A percentile compares a stretch with the other conserved stretches of the same genome.
These are phyloP conservation scores for Pelochelys cantorii DNA, from an alignment of 2,797 vertebrate species.

Conservation along the genomic window DNA sequence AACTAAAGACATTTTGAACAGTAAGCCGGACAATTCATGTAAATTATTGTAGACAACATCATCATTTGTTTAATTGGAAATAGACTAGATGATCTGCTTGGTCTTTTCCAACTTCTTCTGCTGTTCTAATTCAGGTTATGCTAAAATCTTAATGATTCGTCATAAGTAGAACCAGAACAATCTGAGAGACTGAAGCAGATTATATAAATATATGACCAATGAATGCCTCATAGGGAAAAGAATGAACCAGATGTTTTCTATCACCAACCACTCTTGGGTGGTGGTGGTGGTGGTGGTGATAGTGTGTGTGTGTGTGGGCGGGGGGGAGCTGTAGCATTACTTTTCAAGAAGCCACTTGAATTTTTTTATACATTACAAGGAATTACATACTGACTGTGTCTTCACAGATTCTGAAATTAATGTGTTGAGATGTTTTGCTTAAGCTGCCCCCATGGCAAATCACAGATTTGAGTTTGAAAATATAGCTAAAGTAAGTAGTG, in stretches of 20 bases:
- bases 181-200: constrained; percentile 2
- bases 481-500: background rate
- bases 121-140: constrained; percentile 12
- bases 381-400: background rate
- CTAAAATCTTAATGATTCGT: constrained; percentile 41
- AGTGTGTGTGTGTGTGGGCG: too few relatives aligned
- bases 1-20: background rate
- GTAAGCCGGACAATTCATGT: background rate
- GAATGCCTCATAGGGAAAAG: constrained; percentile 39
- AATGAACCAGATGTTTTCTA: constrained; percentile 59
- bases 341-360: constrained; percentile 55
- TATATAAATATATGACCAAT: constrained; percentile 32
- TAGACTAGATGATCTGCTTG: background rate
- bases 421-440: background rate
- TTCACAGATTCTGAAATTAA: background rate
- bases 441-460: background rate
- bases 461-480: background rate
- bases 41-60: background rate
- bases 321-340: background rate
- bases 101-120: background rate
- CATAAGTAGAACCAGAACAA: constrained; percentile 32
- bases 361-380: constrained; percentile 48
- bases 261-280: constrained; percentile 19
- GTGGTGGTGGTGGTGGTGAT: background rate
- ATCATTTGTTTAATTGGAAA: background rate